These are phyloP conservation scores for Parotocinclus haroldoi DNA, from an alignment of 2,797 vertebrate species.

Conservation along the genomic window DNA sequence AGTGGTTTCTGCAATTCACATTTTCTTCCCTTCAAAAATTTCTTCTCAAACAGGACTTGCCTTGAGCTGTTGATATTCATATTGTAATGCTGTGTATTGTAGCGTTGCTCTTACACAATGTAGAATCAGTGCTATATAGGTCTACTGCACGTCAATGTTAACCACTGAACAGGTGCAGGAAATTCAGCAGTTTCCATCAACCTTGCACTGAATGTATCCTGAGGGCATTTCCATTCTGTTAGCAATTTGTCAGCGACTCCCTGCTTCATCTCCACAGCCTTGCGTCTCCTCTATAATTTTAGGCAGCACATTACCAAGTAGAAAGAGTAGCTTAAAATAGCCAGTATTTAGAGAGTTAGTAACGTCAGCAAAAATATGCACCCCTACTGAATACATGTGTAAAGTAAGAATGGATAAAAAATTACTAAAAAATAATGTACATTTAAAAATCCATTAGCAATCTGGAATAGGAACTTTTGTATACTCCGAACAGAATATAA, in stretches of 20 bases:
- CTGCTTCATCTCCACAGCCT: conserved; percentile 2
- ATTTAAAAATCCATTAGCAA: no score
- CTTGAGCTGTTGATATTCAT: not conserved
- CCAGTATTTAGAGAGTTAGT: not conserved
- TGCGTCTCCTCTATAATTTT: not conserved
- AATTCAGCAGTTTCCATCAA: not conserved
- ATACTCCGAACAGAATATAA: no score
- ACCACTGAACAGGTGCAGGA: not conserved
- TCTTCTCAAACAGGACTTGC: not conserved
- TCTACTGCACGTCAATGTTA: not conserved
- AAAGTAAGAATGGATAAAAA: no score
- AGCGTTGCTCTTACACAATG: not conserved
- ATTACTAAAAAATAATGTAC: no score
- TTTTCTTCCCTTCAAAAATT: no score
- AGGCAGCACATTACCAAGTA: not conserved
- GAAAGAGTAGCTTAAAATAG: not conserved
- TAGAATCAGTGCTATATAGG: not conserved
- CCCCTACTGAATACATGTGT: not conserved
- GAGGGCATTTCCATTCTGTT: conserved; percentile 7
- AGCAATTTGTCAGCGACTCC: conserved; percentile 19
- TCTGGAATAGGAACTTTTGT: no score
- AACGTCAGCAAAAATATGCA: not conserved
- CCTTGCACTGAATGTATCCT: not conserved
- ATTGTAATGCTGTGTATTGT: not conserved
- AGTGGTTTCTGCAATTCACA: no score